phyloP scores from a whole-genome alignment of 2,113 vertebrate genomes.

The Toxostoma redivivum region DNA sequence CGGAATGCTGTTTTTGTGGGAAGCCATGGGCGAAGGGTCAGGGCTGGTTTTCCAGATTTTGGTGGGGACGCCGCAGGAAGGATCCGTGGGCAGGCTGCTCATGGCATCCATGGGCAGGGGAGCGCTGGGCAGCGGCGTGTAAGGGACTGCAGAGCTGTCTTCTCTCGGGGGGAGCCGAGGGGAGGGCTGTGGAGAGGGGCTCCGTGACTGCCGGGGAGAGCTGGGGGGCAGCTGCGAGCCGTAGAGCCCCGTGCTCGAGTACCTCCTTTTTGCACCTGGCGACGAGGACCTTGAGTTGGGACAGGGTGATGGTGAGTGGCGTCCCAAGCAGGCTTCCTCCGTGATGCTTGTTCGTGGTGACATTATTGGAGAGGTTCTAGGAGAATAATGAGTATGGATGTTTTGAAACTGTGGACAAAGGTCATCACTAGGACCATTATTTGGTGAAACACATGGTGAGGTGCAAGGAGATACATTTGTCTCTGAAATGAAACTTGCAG shows the following conservation, averaged over 20 bases:
- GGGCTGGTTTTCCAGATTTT: constrained; percentile 91
- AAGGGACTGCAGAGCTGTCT: constrained; percentile 69
- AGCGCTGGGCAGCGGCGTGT: constrained; percentile 64
- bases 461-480: constrained; percentile 92
- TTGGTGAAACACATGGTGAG: constrained; percentile 96
- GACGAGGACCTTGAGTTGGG: constrained; percentile 91
- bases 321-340: constrained; percentile 87
- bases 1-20: constrained; percentile 78
- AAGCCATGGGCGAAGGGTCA: constrained; percentile 79
- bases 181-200: constrained; percentile 86
- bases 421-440: constrained; percentile 88
- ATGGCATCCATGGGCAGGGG: constrained; percentile 79
- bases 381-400: constrained; percentile 93
- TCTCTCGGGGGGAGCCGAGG: constrained; percentile 70
- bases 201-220: constrained; percentile 86
- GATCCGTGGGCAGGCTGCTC: constrained; percentile 76
- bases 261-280: constrained; percentile 94
- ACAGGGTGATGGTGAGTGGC: constrained; percentile 87
- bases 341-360: constrained; percentile 88
- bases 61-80: constrained; percentile 83
- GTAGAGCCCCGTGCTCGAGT: constrained; percentile 85
- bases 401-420: constrained; percentile 94
- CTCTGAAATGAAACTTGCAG: constrained; percentile 98
- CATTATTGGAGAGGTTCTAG: constrained; percentile 92
- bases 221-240: constrained; percentile 74